Evolutionary conservation across 2,888 invertebrate genomes (phyloP).

Genomic region (Eristalinus aeneus): DNA sequence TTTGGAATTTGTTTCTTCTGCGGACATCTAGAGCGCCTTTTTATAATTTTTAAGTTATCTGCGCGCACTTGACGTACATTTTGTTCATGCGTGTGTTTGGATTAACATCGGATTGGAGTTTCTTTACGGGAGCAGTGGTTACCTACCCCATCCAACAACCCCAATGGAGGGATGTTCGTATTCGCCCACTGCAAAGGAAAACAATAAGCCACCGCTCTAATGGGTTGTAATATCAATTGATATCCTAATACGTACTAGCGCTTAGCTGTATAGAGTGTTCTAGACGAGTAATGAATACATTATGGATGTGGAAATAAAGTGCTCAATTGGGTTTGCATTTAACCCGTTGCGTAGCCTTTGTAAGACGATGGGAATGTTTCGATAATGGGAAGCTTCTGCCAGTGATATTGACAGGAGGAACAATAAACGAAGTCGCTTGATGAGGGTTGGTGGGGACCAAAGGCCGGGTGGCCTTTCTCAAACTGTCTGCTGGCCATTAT

Average conservation of each 20-base stretch:
- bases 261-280: neutral
- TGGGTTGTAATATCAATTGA: constrained; percentile 19
- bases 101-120: neutral
- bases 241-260: neutral
- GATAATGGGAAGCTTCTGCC: constrained; percentile 50
- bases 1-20: constrained; percentile 41
- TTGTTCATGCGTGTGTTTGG: neutral
- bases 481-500: constrained; percentile 41
- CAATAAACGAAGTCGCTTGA: constrained; percentile 60
- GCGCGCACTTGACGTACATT: neutral
- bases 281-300: constrained; percentile 46
- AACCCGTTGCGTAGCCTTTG: constrained; percentile 29
- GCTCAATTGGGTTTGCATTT: constrained; percentile 54
- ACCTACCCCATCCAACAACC: neutral
- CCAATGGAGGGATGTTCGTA: neutral
- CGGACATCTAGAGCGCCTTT: constrained; percentile 18
- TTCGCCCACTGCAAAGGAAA: neutral
- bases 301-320: constrained; percentile 52
- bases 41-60: constrained; percentile 36
- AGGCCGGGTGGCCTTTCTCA: constrained; percentile 1
- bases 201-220: neutral
- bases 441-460: constrained; percentile 33
- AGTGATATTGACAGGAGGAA: constrained; percentile 61
- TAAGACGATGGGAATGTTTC: constrained; percentile 24
- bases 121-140: neutral